Conservation (phyloP, 2,797 vertebrate genomes). For the Gambusia yucatana region DNA sequence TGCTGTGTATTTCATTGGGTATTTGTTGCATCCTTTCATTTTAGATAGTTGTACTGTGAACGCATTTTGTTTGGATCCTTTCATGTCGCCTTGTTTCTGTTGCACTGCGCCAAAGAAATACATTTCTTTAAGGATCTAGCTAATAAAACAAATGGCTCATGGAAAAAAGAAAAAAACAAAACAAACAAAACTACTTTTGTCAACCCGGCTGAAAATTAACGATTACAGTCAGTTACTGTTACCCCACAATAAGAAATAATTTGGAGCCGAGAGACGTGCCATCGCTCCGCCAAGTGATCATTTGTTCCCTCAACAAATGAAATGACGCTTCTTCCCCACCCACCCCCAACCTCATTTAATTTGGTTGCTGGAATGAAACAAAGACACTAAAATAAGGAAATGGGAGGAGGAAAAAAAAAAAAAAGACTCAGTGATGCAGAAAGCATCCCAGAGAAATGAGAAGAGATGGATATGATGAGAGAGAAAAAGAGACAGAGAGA, state of each 20-base stretch:
- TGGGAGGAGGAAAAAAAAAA: not conserved
- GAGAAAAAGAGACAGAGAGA: constrained; percentile 30
- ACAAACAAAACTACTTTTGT: not conserved
- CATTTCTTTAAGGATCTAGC: not conserved
- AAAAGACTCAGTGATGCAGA: constrained; percentile 30
- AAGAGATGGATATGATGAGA: constrained; percentile 54
- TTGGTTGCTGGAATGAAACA: constrained; percentile 24
- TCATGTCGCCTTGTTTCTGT: not conserved
- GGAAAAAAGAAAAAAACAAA: not conserved
- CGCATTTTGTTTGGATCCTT: not conserved
- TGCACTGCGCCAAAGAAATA: not conserved
- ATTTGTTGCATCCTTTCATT: not conserved
- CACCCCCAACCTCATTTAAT: constrained; percentile 27
- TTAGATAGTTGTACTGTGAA: not conserved
- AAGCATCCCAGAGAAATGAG: constrained; percentile 43
- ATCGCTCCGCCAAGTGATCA: constrained; percentile 24
- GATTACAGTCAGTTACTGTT: not conserved
- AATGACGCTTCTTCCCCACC: constrained; percentile 14
- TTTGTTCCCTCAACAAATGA: constrained; percentile 39
- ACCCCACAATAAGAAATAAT: constrained; percentile 6
- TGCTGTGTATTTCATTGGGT: not conserved
- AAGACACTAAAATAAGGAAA: constrained; percentile 4
- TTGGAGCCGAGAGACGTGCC: constrained; percentile 1
- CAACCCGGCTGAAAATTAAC: not conserved
- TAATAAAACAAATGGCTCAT: not conserved